Evolutionary conservation across 2,888 invertebrate genomes (phyloP).

Genomic region (Eupelmus urozonus): DNA sequence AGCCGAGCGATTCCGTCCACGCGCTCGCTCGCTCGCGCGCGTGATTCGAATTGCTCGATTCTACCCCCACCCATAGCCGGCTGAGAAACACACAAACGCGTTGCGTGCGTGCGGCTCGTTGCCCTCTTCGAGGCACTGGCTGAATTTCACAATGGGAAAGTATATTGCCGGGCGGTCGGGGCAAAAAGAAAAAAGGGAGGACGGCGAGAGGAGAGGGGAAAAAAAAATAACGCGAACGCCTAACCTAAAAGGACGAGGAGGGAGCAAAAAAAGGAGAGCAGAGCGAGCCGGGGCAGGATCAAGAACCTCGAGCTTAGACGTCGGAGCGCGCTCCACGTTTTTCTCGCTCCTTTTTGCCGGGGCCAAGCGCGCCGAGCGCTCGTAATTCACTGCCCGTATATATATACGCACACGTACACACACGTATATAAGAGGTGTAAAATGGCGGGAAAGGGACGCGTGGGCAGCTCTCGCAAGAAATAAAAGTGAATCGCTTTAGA

Average conservation of each 20-base stretch:
- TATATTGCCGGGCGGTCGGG: not conserved
- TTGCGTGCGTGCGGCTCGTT: slow-evolving; percentile 25
- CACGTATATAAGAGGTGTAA: no score
- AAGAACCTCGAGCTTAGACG: slow-evolving; percentile 56
- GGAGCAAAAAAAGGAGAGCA: not conserved
- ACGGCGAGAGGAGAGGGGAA: no score
- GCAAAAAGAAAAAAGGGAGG: no score
- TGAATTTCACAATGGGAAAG: slow-evolving; percentile 39
- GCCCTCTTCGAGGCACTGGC: slow-evolving; percentile 9
- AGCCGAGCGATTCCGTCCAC: slow-evolving; percentile 2
- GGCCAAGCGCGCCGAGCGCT: not conserved
- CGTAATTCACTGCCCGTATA: slow-evolving; percentile 60
- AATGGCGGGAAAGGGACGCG: slow-evolving; percentile 44
- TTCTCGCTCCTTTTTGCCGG: slow-evolving; percentile 12
- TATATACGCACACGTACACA: slow-evolving; percentile 8
- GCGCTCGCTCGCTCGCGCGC: no score
- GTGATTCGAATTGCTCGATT: slow-evolving; percentile 35
- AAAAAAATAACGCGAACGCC: no score
- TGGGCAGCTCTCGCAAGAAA: slow-evolving; percentile 17
- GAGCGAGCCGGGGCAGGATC: slow-evolving; percentile 29
- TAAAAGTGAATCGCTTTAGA: slow-evolving; percentile 36
- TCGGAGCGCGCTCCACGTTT: slow-evolving; percentile 32
- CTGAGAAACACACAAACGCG: not conserved
- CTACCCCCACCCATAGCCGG: not conserved
- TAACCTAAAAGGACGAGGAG: no score